Evolutionary conservation across 2,113 vertebrate species (phyloP).

Genomic region (Microtus richardsoni): DNA sequence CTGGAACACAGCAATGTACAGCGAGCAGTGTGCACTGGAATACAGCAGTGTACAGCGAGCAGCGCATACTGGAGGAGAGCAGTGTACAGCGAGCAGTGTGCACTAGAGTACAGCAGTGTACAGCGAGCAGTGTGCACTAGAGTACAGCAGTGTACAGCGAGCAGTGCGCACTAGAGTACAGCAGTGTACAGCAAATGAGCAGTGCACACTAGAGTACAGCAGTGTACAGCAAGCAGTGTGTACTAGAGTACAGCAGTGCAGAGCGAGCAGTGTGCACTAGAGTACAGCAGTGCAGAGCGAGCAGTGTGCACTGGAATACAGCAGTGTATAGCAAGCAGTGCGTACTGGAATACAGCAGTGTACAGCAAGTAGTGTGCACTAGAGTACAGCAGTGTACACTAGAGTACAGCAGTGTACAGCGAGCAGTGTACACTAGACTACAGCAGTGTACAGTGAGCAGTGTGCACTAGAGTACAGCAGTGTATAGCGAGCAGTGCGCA

Average conservation of each 20-base stretch:
- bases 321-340: fast-evolving
- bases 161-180: background rate
- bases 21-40: background rate
- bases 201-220: background rate
- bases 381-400: background rate
- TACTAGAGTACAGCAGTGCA: too few species aligned
- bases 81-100: too few species aligned
- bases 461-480: too few species aligned
- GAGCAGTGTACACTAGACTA: too few species aligned
- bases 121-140: background rate
- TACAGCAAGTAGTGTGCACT: background rate
- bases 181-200: fast-evolving
- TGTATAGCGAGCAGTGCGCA: too few species aligned
- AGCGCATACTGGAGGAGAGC: too few species aligned
- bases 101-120: background rate
- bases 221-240: background rate
- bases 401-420: too few species aligned
- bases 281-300: background rate
- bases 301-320: background rate
- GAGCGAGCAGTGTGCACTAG: background rate
- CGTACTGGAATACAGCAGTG: background rate
- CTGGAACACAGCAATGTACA: background rate
- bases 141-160: background rate
- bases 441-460: too few species aligned
- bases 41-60: background rate